Conservation (phyloP, 2,888 invertebrate genomes). For the Lithophane semibrunnea region DNA sequence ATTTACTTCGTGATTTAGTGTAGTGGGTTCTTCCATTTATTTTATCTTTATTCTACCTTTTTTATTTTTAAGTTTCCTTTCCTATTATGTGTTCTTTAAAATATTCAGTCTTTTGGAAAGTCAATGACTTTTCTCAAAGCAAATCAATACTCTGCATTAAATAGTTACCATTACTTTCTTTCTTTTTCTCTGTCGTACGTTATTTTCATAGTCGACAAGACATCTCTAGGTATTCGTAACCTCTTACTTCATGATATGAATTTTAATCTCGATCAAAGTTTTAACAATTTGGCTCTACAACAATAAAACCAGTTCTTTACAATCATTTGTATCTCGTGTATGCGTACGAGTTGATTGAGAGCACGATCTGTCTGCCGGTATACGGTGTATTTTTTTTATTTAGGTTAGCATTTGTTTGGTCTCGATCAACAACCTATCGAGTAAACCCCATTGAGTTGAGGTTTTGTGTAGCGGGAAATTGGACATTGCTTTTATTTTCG, state of each 20-base stretch:
- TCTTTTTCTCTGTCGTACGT: neutral
- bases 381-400: slow-evolving; percentile 48
- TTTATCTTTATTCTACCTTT: neutral
- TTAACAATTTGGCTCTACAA: slow-evolving; percentile 11
- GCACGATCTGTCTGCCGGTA: slow-evolving; percentile 25
- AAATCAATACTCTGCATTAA: neutral
- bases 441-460: slow-evolving; percentile 42
- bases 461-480: slow-evolving; percentile 50
- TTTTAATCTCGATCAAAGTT: slow-evolving; percentile 12
- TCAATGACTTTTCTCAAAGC: neutral
- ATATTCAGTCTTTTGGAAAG: slow-evolving; percentile 1
- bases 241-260: neutral
- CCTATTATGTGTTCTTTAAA: neutral
- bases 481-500: slow-evolving; percentile 35
- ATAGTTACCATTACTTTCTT: neutral
- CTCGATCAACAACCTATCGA: slow-evolving; percentile 58
- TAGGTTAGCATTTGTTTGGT: slow-evolving; percentile 51
- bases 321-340: slow-evolving; percentile 27
- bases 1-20: slow-evolving; percentile 42
- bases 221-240: neutral
- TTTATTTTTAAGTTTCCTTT: neutral
- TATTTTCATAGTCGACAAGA: neutral
- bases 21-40: slow-evolving; percentile 10
- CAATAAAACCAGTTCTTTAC: slow-evolving; percentile 31
- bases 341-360: slow-evolving; percentile 55